phyloP scores from a whole-genome alignment of 2,113 vertebrate genomes.

The Pipra filicauda region DNA sequence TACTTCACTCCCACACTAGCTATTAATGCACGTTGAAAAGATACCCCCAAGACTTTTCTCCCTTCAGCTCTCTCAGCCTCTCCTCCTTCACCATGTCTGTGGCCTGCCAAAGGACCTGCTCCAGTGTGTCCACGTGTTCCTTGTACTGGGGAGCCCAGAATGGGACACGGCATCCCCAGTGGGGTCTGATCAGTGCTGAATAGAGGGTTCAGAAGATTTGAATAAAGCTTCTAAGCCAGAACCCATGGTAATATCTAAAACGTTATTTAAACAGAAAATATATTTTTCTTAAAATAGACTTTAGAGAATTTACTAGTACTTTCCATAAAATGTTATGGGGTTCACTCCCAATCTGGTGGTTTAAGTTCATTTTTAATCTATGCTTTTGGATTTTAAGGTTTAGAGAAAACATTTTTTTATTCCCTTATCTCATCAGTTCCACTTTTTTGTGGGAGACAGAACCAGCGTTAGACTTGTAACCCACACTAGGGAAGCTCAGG shows the following conservation, averaged over 20 bases:
- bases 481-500: neutral
- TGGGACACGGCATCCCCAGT: too few relatives aligned
- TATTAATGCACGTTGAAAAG: neutral
- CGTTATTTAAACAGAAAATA: neutral
- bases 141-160: neutral
- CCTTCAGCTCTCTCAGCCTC: neutral
- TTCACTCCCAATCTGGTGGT: neutral
- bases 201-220: neutral
- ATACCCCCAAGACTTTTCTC: neutral
- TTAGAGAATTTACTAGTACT: neutral
- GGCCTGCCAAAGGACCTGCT: neutral
- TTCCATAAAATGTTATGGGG: neutral
- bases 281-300: neutral
- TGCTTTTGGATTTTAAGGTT: neutral
- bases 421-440: neutral
- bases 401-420: neutral
- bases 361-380: neutral
- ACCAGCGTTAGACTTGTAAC: neutral
- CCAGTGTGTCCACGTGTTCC: too few relatives aligned
- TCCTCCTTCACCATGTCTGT: neutral
- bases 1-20: neutral
- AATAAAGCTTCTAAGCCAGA: neutral
- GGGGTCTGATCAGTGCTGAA: neutral
- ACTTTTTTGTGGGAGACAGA: neutral
- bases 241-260: fast-evolving